These are phyloP conservation scores for Cottus gobio DNA, from an alignment of 2,113 vertebrate genomes.

Conservation along the genomic window DNA sequence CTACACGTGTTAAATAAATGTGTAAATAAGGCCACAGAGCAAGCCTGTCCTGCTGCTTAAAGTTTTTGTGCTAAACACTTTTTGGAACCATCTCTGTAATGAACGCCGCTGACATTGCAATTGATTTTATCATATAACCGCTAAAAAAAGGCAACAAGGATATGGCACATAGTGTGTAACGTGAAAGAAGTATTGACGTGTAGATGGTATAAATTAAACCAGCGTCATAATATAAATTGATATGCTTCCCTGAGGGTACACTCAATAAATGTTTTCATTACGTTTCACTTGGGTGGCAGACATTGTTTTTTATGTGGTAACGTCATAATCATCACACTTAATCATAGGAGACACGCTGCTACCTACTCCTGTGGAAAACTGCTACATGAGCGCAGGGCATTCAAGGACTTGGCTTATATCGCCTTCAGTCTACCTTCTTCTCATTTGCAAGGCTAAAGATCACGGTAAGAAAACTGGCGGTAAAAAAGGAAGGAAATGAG, in stretches of 20 bases:
- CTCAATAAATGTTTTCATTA: constrained; percentile 22
- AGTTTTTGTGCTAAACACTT: constrained; percentile 14
- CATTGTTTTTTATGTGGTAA: constrained; percentile 40
- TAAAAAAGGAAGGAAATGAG: constrained; percentile 47
- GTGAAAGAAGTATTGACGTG: constrained; percentile 10
- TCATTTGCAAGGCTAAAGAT: constrained; percentile 30
- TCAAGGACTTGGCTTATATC: constrained; percentile 51
- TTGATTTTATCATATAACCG: background rate
- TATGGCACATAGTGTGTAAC: background rate
- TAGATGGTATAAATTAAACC: constrained; percentile 31
- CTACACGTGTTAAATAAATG: background rate
- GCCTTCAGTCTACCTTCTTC: constrained; percentile 35
- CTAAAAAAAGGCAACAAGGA: background rate
- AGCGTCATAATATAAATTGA: constrained; percentile 18
- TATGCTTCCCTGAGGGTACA: background rate
- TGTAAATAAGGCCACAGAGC: background rate
- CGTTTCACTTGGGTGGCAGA: constrained; percentile 36
- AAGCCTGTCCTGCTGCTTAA: background rate
- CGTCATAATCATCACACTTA: constrained; percentile 50
- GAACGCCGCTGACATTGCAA: background rate
- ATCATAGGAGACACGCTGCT: constrained; percentile 44
- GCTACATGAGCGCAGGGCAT: constrained; percentile 35
- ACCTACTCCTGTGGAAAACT: constrained; percentile 37
- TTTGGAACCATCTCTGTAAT: background rate
- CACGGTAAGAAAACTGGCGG: constrained; percentile 40